Evolutionary conservation across 2,888 invertebrate genomes (phyloP).

Genomic region (Listrodromus nycthemerus): DNA sequence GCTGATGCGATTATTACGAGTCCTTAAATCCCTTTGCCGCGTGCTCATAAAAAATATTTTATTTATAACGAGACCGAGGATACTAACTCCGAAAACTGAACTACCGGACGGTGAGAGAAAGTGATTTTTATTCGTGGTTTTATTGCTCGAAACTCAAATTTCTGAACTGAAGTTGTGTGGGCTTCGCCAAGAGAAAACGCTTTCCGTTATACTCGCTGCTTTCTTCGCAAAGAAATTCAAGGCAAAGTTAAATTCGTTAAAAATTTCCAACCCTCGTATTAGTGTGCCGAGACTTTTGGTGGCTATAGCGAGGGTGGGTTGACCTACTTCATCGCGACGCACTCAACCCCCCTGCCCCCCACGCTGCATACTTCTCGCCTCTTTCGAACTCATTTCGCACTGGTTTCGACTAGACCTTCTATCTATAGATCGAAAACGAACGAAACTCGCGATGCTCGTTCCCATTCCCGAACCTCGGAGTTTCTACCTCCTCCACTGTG

Average conservation of each 20-base stretch:
- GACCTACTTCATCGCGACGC: conserved; percentile 56
- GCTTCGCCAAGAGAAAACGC: conserved; percentile 53
- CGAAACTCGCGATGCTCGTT: conserved; percentile 49
- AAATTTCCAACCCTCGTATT: conserved; percentile 70
- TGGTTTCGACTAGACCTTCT: conserved; percentile 30
- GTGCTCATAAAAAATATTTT: conserved; percentile 28
- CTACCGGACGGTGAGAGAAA: neutral
- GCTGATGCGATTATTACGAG: conserved; percentile 60
- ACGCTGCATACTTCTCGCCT: conserved; percentile 14
- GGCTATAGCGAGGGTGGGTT: conserved; percentile 65
- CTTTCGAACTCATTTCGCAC: conserved; percentile 44
- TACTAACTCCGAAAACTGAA: conserved; percentile 6
- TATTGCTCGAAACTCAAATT: conserved; percentile 41
- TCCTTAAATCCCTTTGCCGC: conserved; percentile 43
- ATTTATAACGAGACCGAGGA: conserved; percentile 5
- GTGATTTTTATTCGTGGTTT: conserved; percentile 44
- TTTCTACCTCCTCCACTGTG: conserved; percentile 40
- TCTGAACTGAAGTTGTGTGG: conserved; percentile 55
- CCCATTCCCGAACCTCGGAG: conserved; percentile 49
- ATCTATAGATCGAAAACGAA: conserved; percentile 33
- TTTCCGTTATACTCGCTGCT: conserved; percentile 30
- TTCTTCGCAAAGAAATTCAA: conserved; percentile 47
- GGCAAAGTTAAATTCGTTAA: conserved; percentile 74
- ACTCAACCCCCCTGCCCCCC: neutral
- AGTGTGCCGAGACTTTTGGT: conserved; percentile 48